Base-by-base conservation (phyloP, 1,140 invertebrate genomes). In the Zophobas atratus region DNA sequence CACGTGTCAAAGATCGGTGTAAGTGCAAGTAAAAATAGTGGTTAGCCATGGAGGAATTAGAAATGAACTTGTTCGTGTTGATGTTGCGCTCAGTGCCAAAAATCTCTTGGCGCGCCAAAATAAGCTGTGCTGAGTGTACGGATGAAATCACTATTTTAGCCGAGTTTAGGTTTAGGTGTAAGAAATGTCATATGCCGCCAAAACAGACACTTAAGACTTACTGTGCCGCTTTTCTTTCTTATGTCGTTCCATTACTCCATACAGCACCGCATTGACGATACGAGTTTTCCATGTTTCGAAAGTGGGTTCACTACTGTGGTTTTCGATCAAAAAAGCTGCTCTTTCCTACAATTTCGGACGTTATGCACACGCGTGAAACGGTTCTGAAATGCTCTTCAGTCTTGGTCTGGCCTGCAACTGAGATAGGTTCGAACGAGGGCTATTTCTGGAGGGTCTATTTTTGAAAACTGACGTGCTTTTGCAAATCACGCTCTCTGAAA, bases 401-500 rank as follows among this genome's bases (percentile, higher is more conserved):
- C 63, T 70, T 75, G 63, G 60, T 76, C 76, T 57, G 75, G 70
- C 75, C 70, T 57, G 75, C 75, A 77, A 80, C 72, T 77, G 76
- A 77, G 63, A 55, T 73, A 70, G 49, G 57, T 77, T 72, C 41
- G 41, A 56, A 48, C 5, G 39, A 36, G 49, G 38, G 48, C 75
- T 80, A 80, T 80, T 80, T 80, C 70, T 63, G 75, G 76, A 57
- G 70, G 70, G 35, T 63, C 79, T 80, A 77, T 80, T 80, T 80
- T 80, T 80, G 76, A 80, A 80, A 80, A 80, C 34, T 78, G 77
- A 78, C 77, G 53, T 73, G 55, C 75, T 48, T 55, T 57, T 75
- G 72, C 72, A 75, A 75, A 75, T 75, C 72, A 75, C 6, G 43
- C 53, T 60, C 55, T 5, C 56, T 53, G 71, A 73, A 73, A 60